Percentiles rank a stretch among this genome's conserved stretches.
phyloP scores from a whole-genome alignment of 2,888 invertebrate genomes.

The Drosophila niveifrons region DNA sequence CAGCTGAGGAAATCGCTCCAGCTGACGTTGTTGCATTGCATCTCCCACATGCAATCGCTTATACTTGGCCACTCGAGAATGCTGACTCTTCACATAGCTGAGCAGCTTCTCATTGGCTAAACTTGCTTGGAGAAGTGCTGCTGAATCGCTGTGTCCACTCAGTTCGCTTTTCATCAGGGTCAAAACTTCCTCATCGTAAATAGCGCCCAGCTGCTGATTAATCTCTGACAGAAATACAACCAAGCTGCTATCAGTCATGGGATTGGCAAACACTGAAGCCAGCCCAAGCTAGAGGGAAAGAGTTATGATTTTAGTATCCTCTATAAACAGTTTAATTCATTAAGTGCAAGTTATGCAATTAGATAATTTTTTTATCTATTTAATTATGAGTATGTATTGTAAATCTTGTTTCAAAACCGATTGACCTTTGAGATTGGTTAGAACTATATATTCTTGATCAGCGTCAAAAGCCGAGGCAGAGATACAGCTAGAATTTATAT shows the following conservation, averaged over 20 bases:
- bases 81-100: constrained; percentile 64
- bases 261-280: constrained; percentile 7
- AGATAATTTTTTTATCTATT: too few species aligned
- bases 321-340: too few species aligned
- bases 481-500: too few species aligned
- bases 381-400: too few species aligned
- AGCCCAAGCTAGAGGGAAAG: constrained; percentile 19
- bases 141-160: constrained; percentile 64
- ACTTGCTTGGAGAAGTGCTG: constrained; percentile 70
- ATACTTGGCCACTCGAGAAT: constrained; percentile 64
- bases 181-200: constrained; percentile 78
- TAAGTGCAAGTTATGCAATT: too few species aligned
- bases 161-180: constrained; percentile 78
- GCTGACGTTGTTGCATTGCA: constrained; percentile 89
- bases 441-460: too few species aligned
- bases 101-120: constrained; percentile 70
- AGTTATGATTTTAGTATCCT: too few species aligned
- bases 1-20: constrained; percentile 89
- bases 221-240: constrained; percentile 67
- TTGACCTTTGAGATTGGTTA: too few species aligned
- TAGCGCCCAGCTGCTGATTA: constrained; percentile 69
- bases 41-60: constrained; percentile 87
- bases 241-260: constrained; percentile 43
- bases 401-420: too few species aligned
- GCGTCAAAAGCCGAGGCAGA: too few species aligned